phyloP scores from a whole-genome alignment of 2,113 vertebrate species.

The Gorsachius goisagi region DNA sequence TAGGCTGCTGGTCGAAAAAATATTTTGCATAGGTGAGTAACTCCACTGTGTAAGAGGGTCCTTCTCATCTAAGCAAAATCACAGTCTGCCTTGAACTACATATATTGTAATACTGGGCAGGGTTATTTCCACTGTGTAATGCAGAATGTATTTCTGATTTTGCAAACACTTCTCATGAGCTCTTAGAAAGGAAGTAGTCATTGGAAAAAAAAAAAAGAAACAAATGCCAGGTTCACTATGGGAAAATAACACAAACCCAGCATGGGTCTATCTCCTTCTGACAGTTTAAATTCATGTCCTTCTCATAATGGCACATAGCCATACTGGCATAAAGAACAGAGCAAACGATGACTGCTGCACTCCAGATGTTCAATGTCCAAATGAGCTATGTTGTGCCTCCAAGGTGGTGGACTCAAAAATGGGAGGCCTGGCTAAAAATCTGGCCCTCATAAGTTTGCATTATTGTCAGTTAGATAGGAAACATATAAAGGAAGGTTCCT shows the following conservation, averaged over 20 bases:
- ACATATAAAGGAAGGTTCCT: neutral
- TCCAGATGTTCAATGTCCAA: neutral
- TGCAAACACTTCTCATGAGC: neutral
- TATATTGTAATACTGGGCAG: neutral
- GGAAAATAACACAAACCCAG: neutral
- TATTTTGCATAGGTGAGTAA: neutral
- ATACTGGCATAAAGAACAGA: conserved; percentile 3
- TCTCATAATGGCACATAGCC: neutral
- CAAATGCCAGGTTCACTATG: neutral
- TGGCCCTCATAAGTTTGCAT: neutral
- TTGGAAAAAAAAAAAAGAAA: neutral
- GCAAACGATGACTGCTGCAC: neutral
- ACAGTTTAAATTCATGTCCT: conserved; percentile 19
- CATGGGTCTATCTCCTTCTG: neutral
- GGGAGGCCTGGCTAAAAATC: neutral
- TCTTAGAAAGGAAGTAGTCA: neutral
- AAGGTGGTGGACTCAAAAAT: neutral
- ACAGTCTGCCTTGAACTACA: neutral
- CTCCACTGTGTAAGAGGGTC: neutral
- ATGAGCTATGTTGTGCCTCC: neutral
- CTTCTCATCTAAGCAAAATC: neutral
- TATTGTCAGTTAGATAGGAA: conserved; percentile 18
- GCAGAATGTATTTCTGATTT: neutral
- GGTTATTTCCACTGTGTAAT: neutral
- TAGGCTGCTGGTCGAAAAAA: neutral